These are phyloP conservation scores for Microcebus griseorufus DNA, from an alignment of 2,113 vertebrate species.

Conservation along the genomic window DNA sequence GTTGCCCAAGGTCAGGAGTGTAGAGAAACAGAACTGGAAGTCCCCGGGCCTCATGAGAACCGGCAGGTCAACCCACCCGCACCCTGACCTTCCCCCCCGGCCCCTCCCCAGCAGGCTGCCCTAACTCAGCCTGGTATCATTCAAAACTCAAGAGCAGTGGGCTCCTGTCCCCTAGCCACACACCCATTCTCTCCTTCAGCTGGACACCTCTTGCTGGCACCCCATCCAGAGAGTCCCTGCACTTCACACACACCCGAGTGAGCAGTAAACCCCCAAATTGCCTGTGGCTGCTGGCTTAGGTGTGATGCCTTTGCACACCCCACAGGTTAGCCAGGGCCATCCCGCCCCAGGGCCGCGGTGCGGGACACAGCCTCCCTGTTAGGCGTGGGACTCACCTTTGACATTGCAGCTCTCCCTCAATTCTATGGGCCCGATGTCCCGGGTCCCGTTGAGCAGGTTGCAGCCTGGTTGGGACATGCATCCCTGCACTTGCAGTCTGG, in stretches of 20 bases:
- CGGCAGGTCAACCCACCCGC: too few species aligned
- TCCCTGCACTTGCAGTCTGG: neutral
- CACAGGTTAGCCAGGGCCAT: rapidly evolving
- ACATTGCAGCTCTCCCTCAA: neutral
- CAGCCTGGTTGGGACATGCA: conserved; percentile 48
- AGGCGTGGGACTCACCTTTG: neutral
- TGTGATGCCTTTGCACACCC: neutral
- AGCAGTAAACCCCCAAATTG: neutral
- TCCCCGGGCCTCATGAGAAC: neutral
- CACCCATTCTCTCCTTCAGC: neutral
- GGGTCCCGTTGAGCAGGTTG: conserved; percentile 51
- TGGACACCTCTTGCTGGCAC: neutral
- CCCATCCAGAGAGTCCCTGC: neutral
- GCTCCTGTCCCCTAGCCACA: rapidly evolving
- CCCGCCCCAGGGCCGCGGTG: rapidly evolving
- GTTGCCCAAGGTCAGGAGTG: neutral
- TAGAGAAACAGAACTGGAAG: neutral
- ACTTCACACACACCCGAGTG: too few species aligned
- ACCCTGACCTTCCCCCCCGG: neutral
- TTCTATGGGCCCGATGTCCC: neutral
- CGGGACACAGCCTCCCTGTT: neutral
- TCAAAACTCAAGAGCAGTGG: neutral
- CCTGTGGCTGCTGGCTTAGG: neutral
- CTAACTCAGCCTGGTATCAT: neutral
- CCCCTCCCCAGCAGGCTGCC: rapidly evolving